phyloP scores from a whole-genome alignment of 2,797 vertebrate species.

The Babyrousa celebensis region DNA sequence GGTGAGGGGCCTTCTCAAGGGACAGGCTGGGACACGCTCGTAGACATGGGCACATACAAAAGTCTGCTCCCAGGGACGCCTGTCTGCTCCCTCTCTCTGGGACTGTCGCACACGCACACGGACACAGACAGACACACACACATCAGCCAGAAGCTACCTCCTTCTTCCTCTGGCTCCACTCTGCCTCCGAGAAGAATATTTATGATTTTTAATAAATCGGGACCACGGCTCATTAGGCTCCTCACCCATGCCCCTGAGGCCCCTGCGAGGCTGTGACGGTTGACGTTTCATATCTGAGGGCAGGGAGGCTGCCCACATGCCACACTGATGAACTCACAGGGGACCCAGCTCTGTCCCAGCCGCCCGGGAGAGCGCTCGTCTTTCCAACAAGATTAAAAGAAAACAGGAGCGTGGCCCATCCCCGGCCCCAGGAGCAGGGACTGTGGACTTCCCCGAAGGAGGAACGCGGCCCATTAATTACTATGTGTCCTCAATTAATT shows the following conservation, averaged over 20 bases:
- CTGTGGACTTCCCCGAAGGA: background rate
- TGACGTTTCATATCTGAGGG: constrained; percentile 62
- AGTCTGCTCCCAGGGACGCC: background rate
- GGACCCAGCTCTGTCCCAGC: rapidly evolving
- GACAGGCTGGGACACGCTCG: background rate
- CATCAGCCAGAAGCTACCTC: constrained; percentile 84
- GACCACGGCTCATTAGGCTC: constrained; percentile 89
- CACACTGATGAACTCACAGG: constrained; percentile 30
- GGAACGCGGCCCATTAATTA: constrained; percentile 65
- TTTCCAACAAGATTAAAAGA: constrained; percentile 50
- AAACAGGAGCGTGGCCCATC: constrained; percentile 70
- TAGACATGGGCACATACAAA: rapidly evolving
- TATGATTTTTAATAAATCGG: constrained; percentile 91
- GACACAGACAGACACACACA: background rate
- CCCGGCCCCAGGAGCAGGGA: background rate
- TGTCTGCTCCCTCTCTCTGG: background rate
- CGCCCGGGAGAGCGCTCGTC: background rate
- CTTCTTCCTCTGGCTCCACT: constrained; percentile 81
- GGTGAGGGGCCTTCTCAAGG: background rate
- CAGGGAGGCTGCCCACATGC: constrained; percentile 50
- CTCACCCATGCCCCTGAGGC: constrained; percentile 84
- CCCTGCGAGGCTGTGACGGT: constrained; percentile 61
- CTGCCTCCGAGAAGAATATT: constrained; percentile 87
- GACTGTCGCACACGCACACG: background rate
- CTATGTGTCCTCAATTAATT: constrained; percentile 37